A percentile compares a stretch with the other conserved stretches of the same genome.
Evolutionary conservation across 1,140 invertebrate genomes (phyloP).

Genomic region (Anastrepha obliqua): DNA sequence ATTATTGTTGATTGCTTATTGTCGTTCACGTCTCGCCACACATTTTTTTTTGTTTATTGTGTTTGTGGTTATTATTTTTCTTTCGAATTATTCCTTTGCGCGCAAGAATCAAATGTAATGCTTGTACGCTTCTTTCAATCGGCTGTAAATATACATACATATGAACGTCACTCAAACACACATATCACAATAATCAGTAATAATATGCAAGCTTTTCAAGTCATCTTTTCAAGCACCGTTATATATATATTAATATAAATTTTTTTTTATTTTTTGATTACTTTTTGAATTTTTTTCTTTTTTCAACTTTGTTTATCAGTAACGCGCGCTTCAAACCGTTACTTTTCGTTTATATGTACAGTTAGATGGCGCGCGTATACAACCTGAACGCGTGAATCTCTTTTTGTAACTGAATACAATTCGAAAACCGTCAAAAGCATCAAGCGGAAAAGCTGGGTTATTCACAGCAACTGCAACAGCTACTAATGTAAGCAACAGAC

Average conservation of each 20-base stretch:
- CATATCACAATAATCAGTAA: too few relatives aligned
- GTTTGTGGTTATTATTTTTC: neutral
- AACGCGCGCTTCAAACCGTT: neutral
- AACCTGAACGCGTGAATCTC: slow-evolving; percentile 52
- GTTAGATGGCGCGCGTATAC: slow-evolving; percentile 1
- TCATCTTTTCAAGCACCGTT: too few relatives aligned
- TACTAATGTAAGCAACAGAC: slow-evolving; percentile 4
- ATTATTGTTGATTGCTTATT: slow-evolving; percentile 1
- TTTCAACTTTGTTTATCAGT: neutral
- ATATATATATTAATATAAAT: neutral
- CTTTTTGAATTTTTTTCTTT: neutral
- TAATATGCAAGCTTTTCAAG: too few relatives aligned
- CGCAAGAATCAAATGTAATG: neutral
- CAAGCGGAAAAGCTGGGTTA: neutral
- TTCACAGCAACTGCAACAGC: neutral
- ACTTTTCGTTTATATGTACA: neutral
- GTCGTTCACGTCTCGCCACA: neutral
- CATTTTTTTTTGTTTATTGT: neutral
- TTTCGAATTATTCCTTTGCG: slow-evolving; percentile 6
- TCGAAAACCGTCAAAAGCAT: slow-evolving; percentile 38
- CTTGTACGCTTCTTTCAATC: neutral
- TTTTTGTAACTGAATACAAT: slow-evolving; percentile 58
- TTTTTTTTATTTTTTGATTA: neutral
- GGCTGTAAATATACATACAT: neutral
- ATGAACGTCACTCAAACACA: too few relatives aligned